phyloP scores from a whole-genome alignment of 1,140 invertebrate genomes.

The Drosophila mauritiana region DNA sequence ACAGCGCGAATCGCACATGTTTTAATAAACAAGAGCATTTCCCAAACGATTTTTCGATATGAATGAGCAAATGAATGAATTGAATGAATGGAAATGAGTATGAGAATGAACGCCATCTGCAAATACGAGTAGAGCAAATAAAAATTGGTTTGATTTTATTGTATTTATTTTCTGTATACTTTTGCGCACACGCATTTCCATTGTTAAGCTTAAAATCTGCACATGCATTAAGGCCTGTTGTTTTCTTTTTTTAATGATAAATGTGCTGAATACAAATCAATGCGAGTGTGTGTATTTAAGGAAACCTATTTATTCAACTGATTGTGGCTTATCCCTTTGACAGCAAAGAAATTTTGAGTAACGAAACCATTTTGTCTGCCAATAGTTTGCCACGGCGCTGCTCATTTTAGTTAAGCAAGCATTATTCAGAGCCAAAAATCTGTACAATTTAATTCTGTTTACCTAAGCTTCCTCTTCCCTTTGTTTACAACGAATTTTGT shows the following conservation, averaged over 20 bases:
- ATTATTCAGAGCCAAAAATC: slow-evolving; percentile 39
- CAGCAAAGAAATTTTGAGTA: slow-evolving; percentile 1
- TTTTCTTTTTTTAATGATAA: slow-evolving; percentile 44
- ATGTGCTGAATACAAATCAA: slow-evolving; percentile 32
- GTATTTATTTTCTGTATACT: slow-evolving; percentile 41
- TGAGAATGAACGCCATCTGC: slow-evolving; percentile 16
- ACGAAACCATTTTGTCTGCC: slow-evolving; percentile 20
- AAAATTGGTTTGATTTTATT: slow-evolving; percentile 31
- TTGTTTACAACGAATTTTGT: slow-evolving; percentile 48
- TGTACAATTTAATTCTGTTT: slow-evolving; percentile 47
- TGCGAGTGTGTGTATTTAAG: slow-evolving; percentile 13
- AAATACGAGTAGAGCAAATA: slow-evolving; percentile 27
- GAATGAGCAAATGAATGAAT: slow-evolving; percentile 74
- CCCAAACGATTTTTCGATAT: slow-evolving; percentile 48
- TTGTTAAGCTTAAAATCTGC: slow-evolving; percentile 27
- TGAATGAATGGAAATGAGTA: slow-evolving; percentile 61
- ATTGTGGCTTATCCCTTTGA: slow-evolving; percentile 47
- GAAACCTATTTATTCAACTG: slow-evolving; percentile 43
- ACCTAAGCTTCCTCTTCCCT: slow-evolving; percentile 13
- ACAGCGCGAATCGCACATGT: slow-evolving; percentile 42
- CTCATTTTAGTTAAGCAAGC: slow-evolving; percentile 35
- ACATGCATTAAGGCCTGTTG: slow-evolving; percentile 36
- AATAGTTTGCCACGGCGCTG: slow-evolving; percentile 8
- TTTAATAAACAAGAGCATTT: slow-evolving; percentile 59
- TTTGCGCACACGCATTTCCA: slow-evolving; percentile 1